Evolutionary conservation across 64 coral and sea anemone species (phyloP).

Genomic region (Orbicella faveolata): DNA sequence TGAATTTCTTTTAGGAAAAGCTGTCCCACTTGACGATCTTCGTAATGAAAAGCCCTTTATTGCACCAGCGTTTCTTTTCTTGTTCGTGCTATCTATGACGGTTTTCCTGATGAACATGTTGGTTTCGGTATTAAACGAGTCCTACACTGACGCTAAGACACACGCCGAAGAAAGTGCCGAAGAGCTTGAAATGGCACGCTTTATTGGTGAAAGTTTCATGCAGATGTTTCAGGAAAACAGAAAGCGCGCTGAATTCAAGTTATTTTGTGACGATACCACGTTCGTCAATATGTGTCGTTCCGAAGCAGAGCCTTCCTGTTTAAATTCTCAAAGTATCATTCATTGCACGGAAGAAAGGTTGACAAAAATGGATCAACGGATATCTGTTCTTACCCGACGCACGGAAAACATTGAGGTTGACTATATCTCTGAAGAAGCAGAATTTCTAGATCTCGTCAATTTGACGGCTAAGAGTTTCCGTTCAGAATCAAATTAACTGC

Average conservation of each 20-base stretch:
- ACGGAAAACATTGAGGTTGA: neutral
- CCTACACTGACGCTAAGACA: neutral
- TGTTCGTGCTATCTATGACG: neutral
- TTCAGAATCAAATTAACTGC: too few species aligned
- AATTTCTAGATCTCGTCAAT: too few species aligned
- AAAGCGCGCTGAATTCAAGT: neutral
- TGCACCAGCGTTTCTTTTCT: neutral
- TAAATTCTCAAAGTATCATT: too few species aligned
- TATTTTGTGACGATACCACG: neutral
- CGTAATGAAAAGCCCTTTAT: conserved; percentile 9
- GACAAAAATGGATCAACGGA: too few species aligned
- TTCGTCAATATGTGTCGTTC: too few species aligned
- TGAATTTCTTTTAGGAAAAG: conserved; percentile 7
- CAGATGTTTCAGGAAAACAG: neutral
- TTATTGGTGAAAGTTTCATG: conserved; percentile 4
- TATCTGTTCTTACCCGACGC: neutral
- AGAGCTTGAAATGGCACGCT: conserved; percentile 16
- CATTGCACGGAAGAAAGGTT: too few species aligned
- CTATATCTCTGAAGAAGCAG: neutral
- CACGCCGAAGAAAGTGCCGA: conserved; percentile 1
- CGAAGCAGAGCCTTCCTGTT: too few species aligned
- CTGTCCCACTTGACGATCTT: conserved; percentile 2
- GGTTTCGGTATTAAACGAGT: conserved; percentile 7
- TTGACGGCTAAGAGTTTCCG: too few species aligned
- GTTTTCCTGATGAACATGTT: conserved; percentile 2